Evolutionary conservation across 2,888 invertebrate species (phyloP).

Genomic region (Andrena minutula): DNA sequence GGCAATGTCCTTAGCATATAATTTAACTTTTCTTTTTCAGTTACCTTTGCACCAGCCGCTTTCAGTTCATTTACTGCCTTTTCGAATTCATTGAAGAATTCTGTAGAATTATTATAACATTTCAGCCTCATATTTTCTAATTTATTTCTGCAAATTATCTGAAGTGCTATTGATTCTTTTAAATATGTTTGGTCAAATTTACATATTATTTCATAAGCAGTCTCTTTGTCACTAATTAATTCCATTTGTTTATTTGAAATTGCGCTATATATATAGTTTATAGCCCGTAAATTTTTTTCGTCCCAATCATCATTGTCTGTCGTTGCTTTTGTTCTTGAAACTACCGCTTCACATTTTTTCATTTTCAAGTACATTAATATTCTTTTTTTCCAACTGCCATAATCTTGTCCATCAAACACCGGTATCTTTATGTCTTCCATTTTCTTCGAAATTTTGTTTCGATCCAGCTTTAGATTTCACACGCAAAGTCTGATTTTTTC

Average conservation of each 20-base stretch:
- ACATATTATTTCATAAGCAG: too few relatives aligned
- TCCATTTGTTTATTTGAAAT: slow-evolving; percentile 1
- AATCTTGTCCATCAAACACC: slow-evolving; percentile 64
- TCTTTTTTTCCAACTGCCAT: slow-evolving; percentile 67
- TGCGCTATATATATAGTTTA: slow-evolving; percentile 51
- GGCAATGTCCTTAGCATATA: neutral
- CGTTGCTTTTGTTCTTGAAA: slow-evolving; percentile 4
- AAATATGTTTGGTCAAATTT: too few relatives aligned
- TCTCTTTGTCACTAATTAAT: too few relatives aligned
- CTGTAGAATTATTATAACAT: too few relatives aligned
- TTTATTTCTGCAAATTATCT: too few relatives aligned
- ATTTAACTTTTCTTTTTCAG: neutral
- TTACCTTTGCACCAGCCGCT: neutral
- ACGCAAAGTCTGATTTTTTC: too few relatives aligned
- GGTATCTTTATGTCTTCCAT: slow-evolving; percentile 42
- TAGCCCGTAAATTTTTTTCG: slow-evolving; percentile 62
- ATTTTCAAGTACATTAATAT: slow-evolving; percentile 51
- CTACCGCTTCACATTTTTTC: slow-evolving; percentile 27
- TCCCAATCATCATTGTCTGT: slow-evolving; percentile 53
- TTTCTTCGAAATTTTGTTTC: too few relatives aligned
- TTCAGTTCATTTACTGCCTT: neutral
- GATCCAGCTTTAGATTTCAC: too few relatives aligned
- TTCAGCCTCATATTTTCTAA: too few relatives aligned
- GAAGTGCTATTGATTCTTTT: too few relatives aligned
- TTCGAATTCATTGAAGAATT: too few relatives aligned